Evolutionary conservation across 92 coral and sea anemone genomes (phyloP).

Genomic region (Paramuricea clavata): DNA sequence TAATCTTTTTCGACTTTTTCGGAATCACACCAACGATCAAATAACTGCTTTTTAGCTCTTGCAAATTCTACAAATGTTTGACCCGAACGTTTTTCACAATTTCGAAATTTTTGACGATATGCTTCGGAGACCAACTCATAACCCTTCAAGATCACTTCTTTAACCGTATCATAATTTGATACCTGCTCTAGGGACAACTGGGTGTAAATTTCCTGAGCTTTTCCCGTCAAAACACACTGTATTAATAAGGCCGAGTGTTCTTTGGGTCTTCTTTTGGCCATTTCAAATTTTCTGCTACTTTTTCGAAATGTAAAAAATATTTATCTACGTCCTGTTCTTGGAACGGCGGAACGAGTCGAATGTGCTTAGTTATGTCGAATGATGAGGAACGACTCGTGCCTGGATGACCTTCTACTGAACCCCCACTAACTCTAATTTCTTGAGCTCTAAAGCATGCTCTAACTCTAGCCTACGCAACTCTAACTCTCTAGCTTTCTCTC

Average conservation of each 20-base stretch:
- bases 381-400: no score
- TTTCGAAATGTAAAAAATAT: slow-evolving; percentile 64
- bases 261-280: slow-evolving; percentile 62
- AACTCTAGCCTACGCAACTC: no score
- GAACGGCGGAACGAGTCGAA: slow-evolving; percentile 69
- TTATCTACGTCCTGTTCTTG: slow-evolving; percentile 69
- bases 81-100: slow-evolving; percentile 13
- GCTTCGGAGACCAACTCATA: slow-evolving; percentile 74
- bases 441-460: slow-evolving; percentile 24
- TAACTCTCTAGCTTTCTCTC: no score
- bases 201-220: slow-evolving; percentile 67
- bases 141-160: slow-evolving; percentile 59
- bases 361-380: slow-evolving; percentile 55
- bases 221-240: slow-evolving; percentile 50
- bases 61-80: slow-evolving; percentile 72
- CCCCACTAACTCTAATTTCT: slow-evolving; percentile 39
- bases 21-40: slow-evolving; percentile 76
- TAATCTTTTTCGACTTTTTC: slow-evolving; percentile 42
- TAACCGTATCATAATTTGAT: slow-evolving; percentile 58
- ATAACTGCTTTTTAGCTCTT: slow-evolving; percentile 51
- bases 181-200: slow-evolving; percentile 62
- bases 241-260: slow-evolving; percentile 48
- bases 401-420: background rate
- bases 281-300: slow-evolving; percentile 50
- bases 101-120: slow-evolving; percentile 70